Base-by-base conservation (phyloP, 2,888 invertebrate genomes). In the Brenthis ino region DNA sequence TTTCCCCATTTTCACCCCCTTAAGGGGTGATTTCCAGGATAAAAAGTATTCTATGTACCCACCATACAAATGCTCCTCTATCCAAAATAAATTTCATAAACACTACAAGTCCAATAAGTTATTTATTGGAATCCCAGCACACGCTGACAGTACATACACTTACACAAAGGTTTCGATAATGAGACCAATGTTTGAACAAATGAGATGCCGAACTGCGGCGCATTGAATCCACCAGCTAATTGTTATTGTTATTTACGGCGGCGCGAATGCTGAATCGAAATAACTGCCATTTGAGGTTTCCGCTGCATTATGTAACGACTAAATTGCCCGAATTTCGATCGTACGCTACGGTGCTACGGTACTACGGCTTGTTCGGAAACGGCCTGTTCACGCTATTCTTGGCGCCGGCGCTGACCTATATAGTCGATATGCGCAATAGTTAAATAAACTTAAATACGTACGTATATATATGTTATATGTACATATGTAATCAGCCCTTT, bases 201-300 rank as follows among this genome's bases (percentile, higher is more conserved):
- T 71, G 72, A 74, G 71, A 66, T 28, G 65, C 68, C 67, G 72
- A 68, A 66, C 73, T 70, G 72, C 55, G 68, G 66, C 37, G 71
- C 70, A 71, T 71, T 68, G 70, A 67, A 70, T 70, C 66, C 71
- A 63, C 71, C 68, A 69, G 71, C 66, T 74, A 74, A 71, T 73
- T 74, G 71, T 74, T 74, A 74, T 72, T 72, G 74, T 72, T 74
- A 72, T 72, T 74, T 74, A 74, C 71, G 68, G 70, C 65, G 56
- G 69, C 71, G 67, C 68, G 69, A 68, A 68, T 58, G 72, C 72
- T 72, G 71, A 72, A 71, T 74, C 74, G 68, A 72, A 74, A 74
- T 72, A 72, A 71, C 74, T 70, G 66, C 72, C 65, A 74, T 74
- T 72, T 72, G 74, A 69, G 74, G 74, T 72, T 72, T 64, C 69